These are phyloP conservation scores for Adineta ricciae DNA, from an alignment of 2,888 invertebrate genomes.

Conservation along the genomic window DNA sequence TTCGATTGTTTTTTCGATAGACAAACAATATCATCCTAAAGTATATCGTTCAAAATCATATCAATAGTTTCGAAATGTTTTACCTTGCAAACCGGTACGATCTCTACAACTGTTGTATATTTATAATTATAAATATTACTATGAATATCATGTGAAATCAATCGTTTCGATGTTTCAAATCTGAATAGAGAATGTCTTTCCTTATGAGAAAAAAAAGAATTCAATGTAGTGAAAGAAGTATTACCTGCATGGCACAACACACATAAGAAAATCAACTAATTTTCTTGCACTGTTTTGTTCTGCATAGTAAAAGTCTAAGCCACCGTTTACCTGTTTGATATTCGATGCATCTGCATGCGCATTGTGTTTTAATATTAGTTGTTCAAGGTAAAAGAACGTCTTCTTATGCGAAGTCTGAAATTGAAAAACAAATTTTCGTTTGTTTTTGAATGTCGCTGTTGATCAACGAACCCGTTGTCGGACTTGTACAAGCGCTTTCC, in stretches of 20 bases:
- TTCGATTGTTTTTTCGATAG: slow-evolving; percentile 73
- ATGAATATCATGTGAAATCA: slow-evolving; percentile 91
- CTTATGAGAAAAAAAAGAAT: background rate
- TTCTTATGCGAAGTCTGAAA: slow-evolving; percentile 70
- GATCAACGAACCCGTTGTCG: slow-evolving; percentile 48
- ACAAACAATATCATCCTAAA: slow-evolving; percentile 63
- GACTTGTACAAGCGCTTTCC: slow-evolving; percentile 69
- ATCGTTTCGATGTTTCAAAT: slow-evolving; percentile 77
- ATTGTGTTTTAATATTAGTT: slow-evolving; percentile 84
- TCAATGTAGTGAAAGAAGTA: background rate
- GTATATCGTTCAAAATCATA: no score
- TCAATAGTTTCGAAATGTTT: slow-evolving; percentile 49
- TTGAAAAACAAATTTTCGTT: no score
- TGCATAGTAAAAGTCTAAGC: slow-evolving; percentile 85
- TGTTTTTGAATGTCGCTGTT: no score
- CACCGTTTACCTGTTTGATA: slow-evolving; percentile 60
- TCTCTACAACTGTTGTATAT: slow-evolving; percentile 77
- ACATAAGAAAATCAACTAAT: slow-evolving; percentile 80
- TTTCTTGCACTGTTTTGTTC: slow-evolving; percentile 80
- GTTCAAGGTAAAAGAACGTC: slow-evolving; percentile 92
- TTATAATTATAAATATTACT: slow-evolving; percentile 94
- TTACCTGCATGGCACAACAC: slow-evolving; percentile 70
- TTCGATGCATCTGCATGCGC: slow-evolving; percentile 62
- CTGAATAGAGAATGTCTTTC: slow-evolving; percentile 45
- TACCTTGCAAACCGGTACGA: slow-evolving; percentile 88